phyloP scores from a whole-genome alignment of 2,113 vertebrate species.

The Tiliqua scincoides region DNA sequence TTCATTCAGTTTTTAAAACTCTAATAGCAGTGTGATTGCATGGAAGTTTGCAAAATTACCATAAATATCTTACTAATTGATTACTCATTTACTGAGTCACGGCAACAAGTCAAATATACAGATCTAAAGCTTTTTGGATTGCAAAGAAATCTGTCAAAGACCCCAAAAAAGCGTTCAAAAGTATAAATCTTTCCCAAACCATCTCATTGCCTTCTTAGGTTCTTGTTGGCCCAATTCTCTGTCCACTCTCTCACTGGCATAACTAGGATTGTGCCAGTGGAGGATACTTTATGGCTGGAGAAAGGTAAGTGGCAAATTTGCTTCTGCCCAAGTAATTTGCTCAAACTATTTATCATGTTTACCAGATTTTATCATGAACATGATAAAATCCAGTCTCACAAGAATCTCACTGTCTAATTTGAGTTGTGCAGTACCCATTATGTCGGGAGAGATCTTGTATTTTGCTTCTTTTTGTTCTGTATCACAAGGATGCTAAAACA shows the following conservation, averaged over 20 bases:
- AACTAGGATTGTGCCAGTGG: too few species aligned
- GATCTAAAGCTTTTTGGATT: neutral
- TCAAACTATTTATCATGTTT: neutral
- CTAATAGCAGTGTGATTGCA: conserved; percentile 50
- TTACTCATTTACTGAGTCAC: conserved; percentile 29
- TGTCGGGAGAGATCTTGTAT: neutral
- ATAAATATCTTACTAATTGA: conserved; percentile 47
- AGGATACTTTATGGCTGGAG: too few species aligned
- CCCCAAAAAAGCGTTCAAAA: neutral
- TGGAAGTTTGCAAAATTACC: conserved; percentile 54
- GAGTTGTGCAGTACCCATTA: too few species aligned
- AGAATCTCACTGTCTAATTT: neutral
- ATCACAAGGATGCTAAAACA: neutral
- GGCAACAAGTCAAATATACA: conserved; percentile 19
- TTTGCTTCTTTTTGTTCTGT: neutral
- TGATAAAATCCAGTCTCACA: neutral
- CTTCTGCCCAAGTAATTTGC: neutral
- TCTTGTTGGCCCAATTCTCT: too few species aligned
- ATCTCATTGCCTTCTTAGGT: neutral
- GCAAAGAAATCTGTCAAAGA: neutral
- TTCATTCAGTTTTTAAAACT: conserved; percentile 22
- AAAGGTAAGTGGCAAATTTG: too few species aligned
- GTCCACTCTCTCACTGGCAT: too few species aligned
- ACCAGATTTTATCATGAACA: too few species aligned
- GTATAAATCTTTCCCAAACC: neutral